A percentile compares a stretch with the other conserved stretches of the same genome.
Conservation (phyloP, 2,113 vertebrate genomes). For the Ictidomys tridecemlineatus region DNA sequence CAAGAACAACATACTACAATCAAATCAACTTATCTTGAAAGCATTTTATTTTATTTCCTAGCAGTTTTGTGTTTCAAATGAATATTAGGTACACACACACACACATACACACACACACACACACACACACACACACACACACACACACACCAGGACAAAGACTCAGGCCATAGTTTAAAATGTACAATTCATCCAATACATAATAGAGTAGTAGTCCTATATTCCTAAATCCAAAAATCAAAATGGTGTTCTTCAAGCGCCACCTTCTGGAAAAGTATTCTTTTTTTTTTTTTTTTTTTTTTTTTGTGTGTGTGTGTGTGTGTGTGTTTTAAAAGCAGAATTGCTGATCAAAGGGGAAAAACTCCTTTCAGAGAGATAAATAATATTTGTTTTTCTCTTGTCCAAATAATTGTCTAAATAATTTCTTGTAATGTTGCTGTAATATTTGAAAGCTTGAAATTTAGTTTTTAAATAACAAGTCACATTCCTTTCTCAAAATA, state of each 20-base stretch:
- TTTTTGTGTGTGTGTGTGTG: no score
- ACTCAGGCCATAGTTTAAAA: conserved; percentile 53
- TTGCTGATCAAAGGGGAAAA: not conserved
- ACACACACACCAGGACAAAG: not conserved
- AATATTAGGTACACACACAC: not conserved
- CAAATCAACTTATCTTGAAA: conserved; percentile 66
- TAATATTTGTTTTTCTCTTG: conserved; percentile 48
- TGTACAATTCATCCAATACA: not conserved
- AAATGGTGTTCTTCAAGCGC: conserved; percentile 79
- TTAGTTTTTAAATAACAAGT: conserved; percentile 4
- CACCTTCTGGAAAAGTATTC: conserved; percentile 85
- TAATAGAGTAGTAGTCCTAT: not conserved
- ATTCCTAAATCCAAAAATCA: not conserved
- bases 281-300: not conserved
- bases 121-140: not conserved
- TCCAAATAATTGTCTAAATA: not conserved
- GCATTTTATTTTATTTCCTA: conserved; percentile 70
- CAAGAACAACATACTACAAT: conserved; percentile 14
- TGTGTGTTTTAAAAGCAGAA: not conserved
- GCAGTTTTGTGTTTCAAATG: conserved; percentile 25
- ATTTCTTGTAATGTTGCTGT: not conserved
- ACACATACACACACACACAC: not conserved
- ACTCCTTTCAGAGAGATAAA: conserved; percentile 6
- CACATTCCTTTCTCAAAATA: conserved; percentile 27
- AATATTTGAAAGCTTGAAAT: not conserved